These are phyloP conservation scores for Karalla daura DNA, from an alignment of 2,797 vertebrate genomes.

Conservation along the genomic window DNA sequence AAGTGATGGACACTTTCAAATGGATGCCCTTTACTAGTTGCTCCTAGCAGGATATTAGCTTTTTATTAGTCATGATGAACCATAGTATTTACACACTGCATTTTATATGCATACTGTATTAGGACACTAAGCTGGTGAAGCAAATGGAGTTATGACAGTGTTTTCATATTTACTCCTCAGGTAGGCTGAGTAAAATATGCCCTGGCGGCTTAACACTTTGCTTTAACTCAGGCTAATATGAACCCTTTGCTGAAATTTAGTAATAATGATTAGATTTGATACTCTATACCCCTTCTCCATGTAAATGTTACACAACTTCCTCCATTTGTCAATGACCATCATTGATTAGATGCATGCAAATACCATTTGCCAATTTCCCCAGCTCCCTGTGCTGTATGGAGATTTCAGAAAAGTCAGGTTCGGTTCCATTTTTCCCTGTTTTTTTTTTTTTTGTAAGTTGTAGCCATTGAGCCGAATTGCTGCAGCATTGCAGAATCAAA, in stretches of 20 bases:
- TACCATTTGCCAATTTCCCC: neutral
- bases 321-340: neutral
- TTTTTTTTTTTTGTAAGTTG: neutral
- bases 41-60: too few species aligned
- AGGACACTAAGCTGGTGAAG: too few species aligned
- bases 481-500: neutral
- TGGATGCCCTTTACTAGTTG: too few species aligned
- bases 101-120: too few species aligned
- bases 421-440: neutral
- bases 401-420: neutral
- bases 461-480: neutral
- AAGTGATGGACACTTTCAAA: too few species aligned
- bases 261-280: neutral
- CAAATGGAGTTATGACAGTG: too few species aligned
- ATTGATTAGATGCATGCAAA: neutral
- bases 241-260: too few species aligned
- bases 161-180: too few species aligned
- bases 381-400: neutral
- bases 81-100: too few species aligned
- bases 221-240: neutral
- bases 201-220: too few species aligned
- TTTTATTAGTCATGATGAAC: too few species aligned
- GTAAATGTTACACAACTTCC: neutral
- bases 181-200: too few species aligned
- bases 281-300: neutral